These are phyloP conservation scores for Serilophus lunatus DNA, from an alignment of 2,113 vertebrate species.

Conservation along the genomic window DNA sequence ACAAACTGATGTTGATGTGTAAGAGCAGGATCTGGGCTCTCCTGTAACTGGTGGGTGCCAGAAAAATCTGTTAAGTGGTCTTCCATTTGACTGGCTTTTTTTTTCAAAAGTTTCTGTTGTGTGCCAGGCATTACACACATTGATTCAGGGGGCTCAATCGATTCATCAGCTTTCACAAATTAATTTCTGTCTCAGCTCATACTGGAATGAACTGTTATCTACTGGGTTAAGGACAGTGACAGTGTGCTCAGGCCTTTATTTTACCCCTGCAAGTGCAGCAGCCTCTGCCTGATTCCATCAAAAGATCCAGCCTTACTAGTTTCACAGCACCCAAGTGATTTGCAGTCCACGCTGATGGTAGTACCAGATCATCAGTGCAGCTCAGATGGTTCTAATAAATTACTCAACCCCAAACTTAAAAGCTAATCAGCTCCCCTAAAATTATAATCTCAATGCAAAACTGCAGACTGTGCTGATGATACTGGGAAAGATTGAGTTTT, in stretches of 20 bases:
- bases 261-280: not conserved
- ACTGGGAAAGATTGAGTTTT: not conserved
- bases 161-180: not conserved
- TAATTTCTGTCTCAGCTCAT: not conserved
- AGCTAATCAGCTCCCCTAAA: not conserved
- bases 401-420: not conserved
- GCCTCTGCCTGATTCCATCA: not conserved
- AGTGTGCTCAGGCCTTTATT: not conserved
- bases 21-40: not conserved
- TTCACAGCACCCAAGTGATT: not conserved
- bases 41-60: not conserved
- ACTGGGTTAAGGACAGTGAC: accelerated
- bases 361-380: not conserved
- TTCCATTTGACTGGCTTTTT: not conserved
- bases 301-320: not conserved
- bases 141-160: not conserved
- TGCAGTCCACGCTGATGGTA: accelerated
- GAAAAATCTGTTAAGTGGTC: not conserved
- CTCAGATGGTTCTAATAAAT: not conserved
- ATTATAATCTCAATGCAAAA: not conserved
- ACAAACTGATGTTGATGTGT: not conserved
- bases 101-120: not conserved
- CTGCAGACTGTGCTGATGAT: not conserved
- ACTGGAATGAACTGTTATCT: not conserved
- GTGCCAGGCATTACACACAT: not conserved